Evolutionary conservation across 1,140 invertebrate genomes (phyloP).

Genomic region (Calliphora vicina): DNA sequence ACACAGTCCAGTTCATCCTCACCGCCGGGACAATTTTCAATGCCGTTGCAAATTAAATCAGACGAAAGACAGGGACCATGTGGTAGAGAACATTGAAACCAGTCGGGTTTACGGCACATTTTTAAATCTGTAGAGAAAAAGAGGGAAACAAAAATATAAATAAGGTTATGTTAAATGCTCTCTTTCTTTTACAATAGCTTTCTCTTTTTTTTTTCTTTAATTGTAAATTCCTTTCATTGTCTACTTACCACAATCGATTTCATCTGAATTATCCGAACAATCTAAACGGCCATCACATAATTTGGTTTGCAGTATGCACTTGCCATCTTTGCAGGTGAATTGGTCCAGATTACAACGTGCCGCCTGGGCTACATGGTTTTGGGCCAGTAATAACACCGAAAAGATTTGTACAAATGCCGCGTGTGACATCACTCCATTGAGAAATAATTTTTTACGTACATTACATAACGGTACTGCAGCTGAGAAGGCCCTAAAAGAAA

Average conservation of each 20-base stretch:
- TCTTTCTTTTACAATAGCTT: background rate
- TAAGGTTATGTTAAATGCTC: background rate
- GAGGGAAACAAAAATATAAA: background rate
- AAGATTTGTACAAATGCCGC: background rate
- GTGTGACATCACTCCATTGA: conserved; percentile 5
- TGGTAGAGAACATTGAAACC: conserved; percentile 55
- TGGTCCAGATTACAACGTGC: conserved; percentile 49
- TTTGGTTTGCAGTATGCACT: conserved; percentile 71
- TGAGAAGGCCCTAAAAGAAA: conserved; percentile 13
- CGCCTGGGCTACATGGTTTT: background rate
- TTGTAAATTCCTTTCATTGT: background rate
- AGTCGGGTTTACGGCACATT: conserved; percentile 56
- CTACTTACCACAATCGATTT: conserved; percentile 70
- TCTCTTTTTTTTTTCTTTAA: background rate
- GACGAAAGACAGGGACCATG: conserved; percentile 62
- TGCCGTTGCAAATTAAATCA: conserved; percentile 64
- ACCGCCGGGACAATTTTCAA: conserved; percentile 66
- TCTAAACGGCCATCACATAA: conserved; percentile 72
- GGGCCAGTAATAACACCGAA: background rate
- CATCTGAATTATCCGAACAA: conserved; percentile 74
- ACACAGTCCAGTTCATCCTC: conserved; percentile 63
- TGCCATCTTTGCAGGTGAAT: conserved; percentile 67
- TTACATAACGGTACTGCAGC: conserved; percentile 34
- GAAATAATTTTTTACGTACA: conserved; percentile 36
- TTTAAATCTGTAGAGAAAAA: conserved; percentile 46